Percentiles rank a stretch among this genome's conserved stretches.
These are phyloP conservation scores for Cantharis nigra DNA, from an alignment of 2,888 invertebrate species.

Conservation along the genomic window DNA sequence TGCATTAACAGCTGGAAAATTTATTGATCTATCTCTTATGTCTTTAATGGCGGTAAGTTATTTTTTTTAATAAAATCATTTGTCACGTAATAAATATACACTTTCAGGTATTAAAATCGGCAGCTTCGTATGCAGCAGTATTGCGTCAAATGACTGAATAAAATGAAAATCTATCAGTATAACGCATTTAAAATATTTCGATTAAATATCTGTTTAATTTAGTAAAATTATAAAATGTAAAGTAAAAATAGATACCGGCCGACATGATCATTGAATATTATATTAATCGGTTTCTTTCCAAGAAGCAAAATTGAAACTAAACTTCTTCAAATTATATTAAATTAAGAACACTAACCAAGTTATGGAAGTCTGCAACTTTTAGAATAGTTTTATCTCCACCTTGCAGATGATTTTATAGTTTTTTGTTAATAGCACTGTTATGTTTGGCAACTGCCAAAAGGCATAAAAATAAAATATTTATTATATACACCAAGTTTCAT, in stretches of 20 bases:
- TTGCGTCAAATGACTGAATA: conserved; percentile 4
- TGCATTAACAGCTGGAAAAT: conserved; percentile 39
- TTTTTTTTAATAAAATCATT: neutral
- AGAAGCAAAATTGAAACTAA: neutral
- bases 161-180: no score
- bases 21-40: conserved; percentile 37
- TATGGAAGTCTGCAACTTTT: neutral
- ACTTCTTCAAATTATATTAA: neutral
- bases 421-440: no score
- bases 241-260: neutral
- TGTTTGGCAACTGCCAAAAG: no score
- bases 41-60: conserved; percentile 32
- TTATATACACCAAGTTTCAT: no score
- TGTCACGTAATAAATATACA: neutral
- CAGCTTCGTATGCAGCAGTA: conserved; percentile 14
- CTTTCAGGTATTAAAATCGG: conserved; percentile 13
- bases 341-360: no score
- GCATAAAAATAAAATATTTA: no score
- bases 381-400: neutral
- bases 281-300: no score
- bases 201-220: neutral
- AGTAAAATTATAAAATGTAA: neutral
- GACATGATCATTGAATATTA: no score
- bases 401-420: no score
- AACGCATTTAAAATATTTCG: no score